phyloP scores from a whole-genome alignment of 1,140 invertebrate genomes.

The Charaxes varanes region DNA sequence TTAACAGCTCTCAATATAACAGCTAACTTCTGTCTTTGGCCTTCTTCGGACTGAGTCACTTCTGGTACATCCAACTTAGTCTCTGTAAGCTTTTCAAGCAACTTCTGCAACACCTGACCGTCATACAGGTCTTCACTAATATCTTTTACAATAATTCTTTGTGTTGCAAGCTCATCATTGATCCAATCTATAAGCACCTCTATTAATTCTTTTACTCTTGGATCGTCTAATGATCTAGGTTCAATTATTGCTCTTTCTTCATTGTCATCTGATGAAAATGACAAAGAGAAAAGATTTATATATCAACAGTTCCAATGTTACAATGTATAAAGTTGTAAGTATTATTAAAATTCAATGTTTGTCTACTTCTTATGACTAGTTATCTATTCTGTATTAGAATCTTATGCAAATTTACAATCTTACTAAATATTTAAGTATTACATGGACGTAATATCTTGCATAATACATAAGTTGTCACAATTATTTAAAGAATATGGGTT shows the following conservation, averaged over 20 bases:
- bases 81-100: conserved; percentile 93
- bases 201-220: conserved; percentile 90
- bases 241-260: conserved; percentile 98
- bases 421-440: too few relatives aligned
- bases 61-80: conserved; percentile 97
- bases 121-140: conserved; percentile 98
- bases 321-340: too few relatives aligned
- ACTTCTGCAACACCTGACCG: conserved; percentile 97
- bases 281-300: too few relatives aligned
- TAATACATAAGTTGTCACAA: too few relatives aligned
- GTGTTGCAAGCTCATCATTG: conserved; percentile 97
- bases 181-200: conserved; percentile 97
- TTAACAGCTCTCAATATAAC: conserved; percentile 92
- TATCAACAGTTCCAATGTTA: too few relatives aligned
- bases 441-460: too few relatives aligned
- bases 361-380: too few relatives aligned
- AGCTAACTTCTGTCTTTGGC: conserved; percentile 95
- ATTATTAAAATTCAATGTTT: too few relatives aligned
- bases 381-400: too few relatives aligned
- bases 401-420: too few relatives aligned
- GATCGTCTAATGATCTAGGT: conserved; percentile 88
- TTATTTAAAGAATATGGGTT: too few relatives aligned
- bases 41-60: conserved; percentile 98
- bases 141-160: conserved; percentile 98
- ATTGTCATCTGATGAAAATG: conserved; percentile 85